Evolutionary conservation across 2,797 vertebrate genomes (phyloP), one percentile per base, ranked within the genome.

Genomic region (Lutjanus argentimaculatus): DNA sequence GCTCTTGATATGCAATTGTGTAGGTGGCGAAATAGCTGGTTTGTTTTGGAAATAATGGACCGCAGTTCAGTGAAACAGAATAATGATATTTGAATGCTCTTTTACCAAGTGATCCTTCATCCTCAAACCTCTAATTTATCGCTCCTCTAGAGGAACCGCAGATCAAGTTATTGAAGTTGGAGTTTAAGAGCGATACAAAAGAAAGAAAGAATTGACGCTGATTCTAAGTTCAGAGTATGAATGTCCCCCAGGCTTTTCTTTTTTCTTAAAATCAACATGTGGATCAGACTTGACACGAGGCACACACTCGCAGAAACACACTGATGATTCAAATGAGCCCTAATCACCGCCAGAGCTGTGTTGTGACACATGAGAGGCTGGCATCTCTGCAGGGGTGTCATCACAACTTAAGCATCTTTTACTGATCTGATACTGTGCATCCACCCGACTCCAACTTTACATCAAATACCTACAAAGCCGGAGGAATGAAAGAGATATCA

Each of bases 331-430:
- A 87, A 79, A 90, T 21, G 30, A 83, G 82, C 40, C 61, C 53
- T 88, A 79, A 84, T 85, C 82, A 84, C 72, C 74, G 49, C 17
- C 19, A 77, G 58, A 52, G 82, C 69, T 56, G 63, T 83, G 87
- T 80, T 88, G 85, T 91, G 85, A 88, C 87, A 90, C 74, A 86
- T 59, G 40, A 82, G 75, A 85, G 68, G 79, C 88, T 87, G 80
- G 53, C 75, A 85, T 77, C 86, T 84, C 87, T 65, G 90, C 85
- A 90, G 90, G 92, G 78, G 91, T 91, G 90, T 91, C 81, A 89
- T 90, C 84, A 86, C 84, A 88, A 85, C 86, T 85, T 73, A 71
- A 70, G 55, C 76, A 77, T 87, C 25, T 78, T 88, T 73, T 66
- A 48, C 75, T 79, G 80, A 81, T 82, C 75, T 66, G 69, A 82